phyloP scores from a whole-genome alignment of 2,888 invertebrate genomes.

The Ophion costatus region DNA sequence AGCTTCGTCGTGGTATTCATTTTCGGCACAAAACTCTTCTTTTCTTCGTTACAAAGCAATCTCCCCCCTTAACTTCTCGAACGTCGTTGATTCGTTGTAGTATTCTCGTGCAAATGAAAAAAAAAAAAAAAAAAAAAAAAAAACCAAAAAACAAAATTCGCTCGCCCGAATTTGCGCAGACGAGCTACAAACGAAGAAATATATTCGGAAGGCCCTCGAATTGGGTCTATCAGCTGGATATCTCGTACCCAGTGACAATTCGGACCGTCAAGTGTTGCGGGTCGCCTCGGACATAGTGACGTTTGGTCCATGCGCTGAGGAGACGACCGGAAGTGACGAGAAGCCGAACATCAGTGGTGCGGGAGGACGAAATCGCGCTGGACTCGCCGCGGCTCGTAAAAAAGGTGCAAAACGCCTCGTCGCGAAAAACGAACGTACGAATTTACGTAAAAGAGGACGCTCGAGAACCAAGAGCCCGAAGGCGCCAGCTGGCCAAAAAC shows the following conservation, averaged over 20 bases:
- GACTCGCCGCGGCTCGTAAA: constrained; percentile 10
- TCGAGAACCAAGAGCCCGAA: constrained; percentile 58
- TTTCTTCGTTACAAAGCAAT: too few species aligned
- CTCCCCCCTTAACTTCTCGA: too few species aligned
- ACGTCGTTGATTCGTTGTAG: background rate
- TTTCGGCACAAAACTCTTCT: too few species aligned
- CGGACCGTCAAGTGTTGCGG: constrained; percentile 54
- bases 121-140: background rate
- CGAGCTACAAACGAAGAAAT: constrained; percentile 43
- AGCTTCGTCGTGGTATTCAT: too few species aligned
- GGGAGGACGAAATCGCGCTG: constrained; percentile 21
- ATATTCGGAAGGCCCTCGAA: constrained; percentile 54
- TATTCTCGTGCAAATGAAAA: background rate
- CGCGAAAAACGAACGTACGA: constrained; percentile 30
- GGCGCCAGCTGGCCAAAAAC: constrained; percentile 38
- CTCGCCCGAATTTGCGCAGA: constrained; percentile 1
- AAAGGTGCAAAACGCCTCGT: constrained; percentile 34
- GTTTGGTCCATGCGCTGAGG: constrained; percentile 36
- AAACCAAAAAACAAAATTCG: background rate
- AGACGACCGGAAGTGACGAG: constrained; percentile 44
- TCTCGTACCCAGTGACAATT: constrained; percentile 48
- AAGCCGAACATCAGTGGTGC: constrained; percentile 1
- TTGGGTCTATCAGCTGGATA: constrained; percentile 57
- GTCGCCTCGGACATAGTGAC: constrained; percentile 53
- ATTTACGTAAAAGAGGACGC: constrained; percentile 49